phyloP scores from a whole-genome alignment of 2,797 vertebrate genomes.

The Poecilia velifera region DNA sequence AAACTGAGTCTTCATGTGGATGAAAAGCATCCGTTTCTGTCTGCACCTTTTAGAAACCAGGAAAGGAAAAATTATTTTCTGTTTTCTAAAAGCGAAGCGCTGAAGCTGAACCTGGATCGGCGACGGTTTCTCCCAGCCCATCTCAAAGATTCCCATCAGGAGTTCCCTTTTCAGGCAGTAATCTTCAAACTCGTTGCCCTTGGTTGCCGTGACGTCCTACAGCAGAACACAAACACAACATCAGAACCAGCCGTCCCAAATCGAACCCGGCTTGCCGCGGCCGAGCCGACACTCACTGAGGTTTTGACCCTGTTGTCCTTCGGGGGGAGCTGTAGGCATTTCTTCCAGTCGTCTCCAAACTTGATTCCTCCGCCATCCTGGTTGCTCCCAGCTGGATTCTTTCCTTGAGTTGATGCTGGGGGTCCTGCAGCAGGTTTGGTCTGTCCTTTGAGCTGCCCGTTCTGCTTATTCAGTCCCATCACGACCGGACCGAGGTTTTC shows the following conservation, averaged over 20 bases:
- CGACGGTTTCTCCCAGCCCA: slow-evolving; percentile 88
- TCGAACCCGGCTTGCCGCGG: background rate
- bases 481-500: slow-evolving; percentile 76
- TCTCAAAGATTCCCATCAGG: slow-evolving; percentile 87
- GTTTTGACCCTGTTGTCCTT: slow-evolving; percentile 83
- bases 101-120: slow-evolving; percentile 82
- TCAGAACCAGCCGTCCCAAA: background rate
- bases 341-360: slow-evolving; percentile 87
- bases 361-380: slow-evolving; percentile 81
- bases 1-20: too few relatives aligned
- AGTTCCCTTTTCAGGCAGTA: slow-evolving; percentile 87
- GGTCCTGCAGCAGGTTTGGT: slow-evolving; percentile 75
- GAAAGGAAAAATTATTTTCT: background rate
- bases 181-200: slow-evolving; percentile 88
- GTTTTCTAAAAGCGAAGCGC: background rate
- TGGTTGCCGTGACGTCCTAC: slow-evolving; percentile 85
- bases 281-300: slow-evolving; percentile 73
- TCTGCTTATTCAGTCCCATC: slow-evolving; percentile 84
- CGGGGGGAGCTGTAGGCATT: slow-evolving; percentile 81
- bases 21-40: background rate
- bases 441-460: slow-evolving; percentile 82
- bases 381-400: slow-evolving; percentile 56
- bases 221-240: slow-evolving; percentile 12
- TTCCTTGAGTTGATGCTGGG: slow-evolving; percentile 70
- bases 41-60: background rate